Conservation (phyloP, 92 coral and sea anemone genomes). For the Zoanthus solanderi region DNA sequence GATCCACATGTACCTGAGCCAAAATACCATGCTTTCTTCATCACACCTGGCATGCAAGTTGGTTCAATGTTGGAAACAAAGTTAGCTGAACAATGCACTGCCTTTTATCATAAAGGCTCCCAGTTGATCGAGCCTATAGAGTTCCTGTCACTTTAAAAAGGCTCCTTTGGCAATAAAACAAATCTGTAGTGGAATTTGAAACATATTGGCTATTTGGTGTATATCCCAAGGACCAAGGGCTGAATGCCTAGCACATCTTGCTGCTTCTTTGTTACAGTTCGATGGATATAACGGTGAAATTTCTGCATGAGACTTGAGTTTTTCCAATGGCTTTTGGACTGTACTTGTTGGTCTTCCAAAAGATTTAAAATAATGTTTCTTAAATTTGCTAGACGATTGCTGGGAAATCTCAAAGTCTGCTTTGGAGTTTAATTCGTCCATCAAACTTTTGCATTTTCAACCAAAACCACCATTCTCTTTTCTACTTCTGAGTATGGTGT, state of each 20-base stretch:
- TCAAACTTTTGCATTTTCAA: too few species aligned
- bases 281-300: conserved; percentile 45
- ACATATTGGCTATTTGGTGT: conserved; percentile 58
- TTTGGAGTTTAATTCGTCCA: too few species aligned
- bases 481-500: too few species aligned
- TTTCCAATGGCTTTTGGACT: too few species aligned
- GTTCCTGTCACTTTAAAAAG: not conserved
- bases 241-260: conserved; percentile 35
- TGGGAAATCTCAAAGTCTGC: too few species aligned
- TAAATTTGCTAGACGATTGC: not conserved
- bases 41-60: conserved; percentile 63
- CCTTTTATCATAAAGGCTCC: too few species aligned
- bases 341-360: too few species aligned
- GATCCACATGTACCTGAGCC: conserved; percentile 47
- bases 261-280: conserved; percentile 32
- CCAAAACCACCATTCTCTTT: too few species aligned
- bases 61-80: too few species aligned
- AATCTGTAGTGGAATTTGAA: conserved; percentile 37
- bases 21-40: conserved; percentile 40
- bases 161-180: conserved; percentile 60
- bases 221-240: conserved; percentile 47
- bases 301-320: conserved; percentile 25
- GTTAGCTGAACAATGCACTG: too few species aligned
- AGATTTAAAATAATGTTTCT: too few species aligned
- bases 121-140: not conserved